Evolutionary conservation across 1,140 invertebrate genomes (phyloP), one percentile per base, ranked within the genome.

Genomic region (Drosophila hydei): DNA sequence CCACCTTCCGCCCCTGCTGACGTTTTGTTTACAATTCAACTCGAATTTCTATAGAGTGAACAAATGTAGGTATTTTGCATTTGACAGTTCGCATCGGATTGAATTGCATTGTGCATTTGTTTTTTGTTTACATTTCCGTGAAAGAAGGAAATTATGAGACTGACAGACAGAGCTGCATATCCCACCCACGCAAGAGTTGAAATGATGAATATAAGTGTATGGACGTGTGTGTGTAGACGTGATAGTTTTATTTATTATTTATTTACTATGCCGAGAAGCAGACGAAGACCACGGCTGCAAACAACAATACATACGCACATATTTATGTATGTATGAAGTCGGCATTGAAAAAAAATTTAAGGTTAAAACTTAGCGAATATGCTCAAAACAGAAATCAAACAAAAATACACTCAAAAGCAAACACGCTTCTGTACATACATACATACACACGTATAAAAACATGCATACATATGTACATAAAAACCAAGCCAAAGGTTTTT

Each of bases 171-270:
- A 58, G 48, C 30, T 84, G 64, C 42, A 65, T 42, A 59, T 43
- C 63, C n/a, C 8, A 52, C 60, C 45, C 56, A 67, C 79, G 54
- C 69, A 72, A 64, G 42, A 43, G 59, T 25, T 12, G 30, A 50
- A 36, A 27, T 38, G 51, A 23, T 30, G 55, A 8, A 4, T 2
- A 16, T n/a, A 30, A 11, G 16, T 54, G 23, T 42, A n/a, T 69
- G 51, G 52, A 21, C 69, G 43, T 56, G 33, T n/a, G 7, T 42
- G 77, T 52, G 61, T 74, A 69, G 81, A 85, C 81, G 81, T 85
- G 81, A 85, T 83, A 75, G 70, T 81, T 88, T 88, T 87, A 75
- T 88, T 87, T 87, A 75, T 88, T 64, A 77, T 69, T 72, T 77
- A 62, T 76, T 61, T 59, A 70, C 61, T 74, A 54, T 55, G 38